Base-by-base conservation (phyloP, 2,888 invertebrate genomes). In the Drosophila vallismaia region DNA sequence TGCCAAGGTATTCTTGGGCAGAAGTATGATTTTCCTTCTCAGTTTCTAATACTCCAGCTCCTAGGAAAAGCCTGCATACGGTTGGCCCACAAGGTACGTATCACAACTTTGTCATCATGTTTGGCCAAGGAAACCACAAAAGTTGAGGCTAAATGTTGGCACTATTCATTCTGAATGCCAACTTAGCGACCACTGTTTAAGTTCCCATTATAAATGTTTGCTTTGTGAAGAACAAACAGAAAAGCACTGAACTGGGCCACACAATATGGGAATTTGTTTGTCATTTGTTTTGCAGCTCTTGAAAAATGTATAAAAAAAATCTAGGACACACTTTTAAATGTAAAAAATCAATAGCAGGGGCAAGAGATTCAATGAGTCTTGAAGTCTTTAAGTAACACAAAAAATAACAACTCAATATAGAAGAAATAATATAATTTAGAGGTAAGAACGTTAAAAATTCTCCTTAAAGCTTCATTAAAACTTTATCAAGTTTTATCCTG, bases 81-180 rank as follows among this genome's bases (percentile, higher is more conserved):
- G 59, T 59, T 28, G 40, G 46, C 14, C 50, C 73, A 54, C 28
- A 24, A 72, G 72, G 72, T 63, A 72, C 63, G 72, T 63, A 72
- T 63, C 40, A 51, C 33, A 70, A 70, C 70, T 70, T 70, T 70
- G 54, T 52, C 51, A 54, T 48, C 45, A 40, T 64, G 54, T 70
- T 70, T 72, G 73, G 28, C 42, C 19, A 63, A 36, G 40, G 29
- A 53, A 57, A 71, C 58, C 58, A 38, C 58, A 70, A 38, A 70
- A 70, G 68, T 53, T 36, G 52, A 19, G 19, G 33, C 66, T 64
- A 50, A 64, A 50, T 64, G 68, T 28, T 44, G 14, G 19, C 1
- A 45, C 12, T 58, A 58, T 33, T 70, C 46, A 31, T 31, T 46
- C 24, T 14, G 29, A 38, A 33, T 38, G 57, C 9, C 48, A 66